These are phyloP conservation scores for Heliocidaris tuberculata DNA, from an alignment of 35 echinoderm and acorn worm genomes.

Conservation along the genomic window DNA sequence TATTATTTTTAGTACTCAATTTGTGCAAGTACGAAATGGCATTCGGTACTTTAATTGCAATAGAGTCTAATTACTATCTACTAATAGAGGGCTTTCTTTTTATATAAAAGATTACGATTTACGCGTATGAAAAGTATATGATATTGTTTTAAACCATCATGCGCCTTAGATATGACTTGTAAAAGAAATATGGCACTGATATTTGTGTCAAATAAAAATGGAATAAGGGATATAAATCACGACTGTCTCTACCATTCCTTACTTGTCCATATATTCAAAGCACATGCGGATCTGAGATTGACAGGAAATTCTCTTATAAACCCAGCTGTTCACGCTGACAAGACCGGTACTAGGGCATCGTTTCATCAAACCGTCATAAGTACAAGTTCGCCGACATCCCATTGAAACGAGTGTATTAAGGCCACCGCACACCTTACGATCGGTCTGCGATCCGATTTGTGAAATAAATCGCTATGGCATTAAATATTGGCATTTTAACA, in stretches of 20 bases:
- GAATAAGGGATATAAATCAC: not conserved
- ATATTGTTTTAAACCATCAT: not conserved
- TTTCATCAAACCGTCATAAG: too few species aligned
- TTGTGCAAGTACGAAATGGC: not conserved
- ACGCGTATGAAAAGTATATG: not conserved
- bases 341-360: too few species aligned
- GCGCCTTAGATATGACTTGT: not conserved
- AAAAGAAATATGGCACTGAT: not conserved
- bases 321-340: too few species aligned
- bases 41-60: not conserved
- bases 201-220: not conserved
- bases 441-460: too few species aligned
- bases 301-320: too few species aligned
- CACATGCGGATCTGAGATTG: too few species aligned
- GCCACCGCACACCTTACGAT: too few species aligned
- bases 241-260: not conserved
- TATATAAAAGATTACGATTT: not conserved
- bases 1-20: not conserved
- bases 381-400: too few species aligned
- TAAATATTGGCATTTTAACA: too few species aligned
- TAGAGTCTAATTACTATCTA: not conserved
- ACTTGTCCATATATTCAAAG: not conserved
- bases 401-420: too few species aligned
- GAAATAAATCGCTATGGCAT: too few species aligned
- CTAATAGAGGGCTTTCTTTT: not conserved